These are phyloP conservation scores for Microtus ochrogaster DNA, from an alignment of 2,113 vertebrate genomes.

Conservation along the genomic window DNA sequence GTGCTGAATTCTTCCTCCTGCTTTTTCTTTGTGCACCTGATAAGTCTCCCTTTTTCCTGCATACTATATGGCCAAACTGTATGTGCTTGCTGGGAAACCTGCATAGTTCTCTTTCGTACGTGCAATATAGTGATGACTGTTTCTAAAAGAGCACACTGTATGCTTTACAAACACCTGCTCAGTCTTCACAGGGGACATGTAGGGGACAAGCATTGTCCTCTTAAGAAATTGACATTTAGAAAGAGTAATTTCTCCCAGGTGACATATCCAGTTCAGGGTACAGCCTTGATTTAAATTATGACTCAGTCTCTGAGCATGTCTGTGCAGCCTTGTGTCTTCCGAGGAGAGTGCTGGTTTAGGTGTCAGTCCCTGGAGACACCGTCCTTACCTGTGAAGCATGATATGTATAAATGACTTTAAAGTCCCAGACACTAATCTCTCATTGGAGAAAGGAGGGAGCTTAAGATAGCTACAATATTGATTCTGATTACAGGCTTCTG, in stretches of 20 bases:
- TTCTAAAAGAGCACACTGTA: neutral
- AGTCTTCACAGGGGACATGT: neutral
- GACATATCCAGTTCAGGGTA: neutral
- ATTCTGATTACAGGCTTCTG: slow-evolving; percentile 37
- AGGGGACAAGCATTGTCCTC: neutral
- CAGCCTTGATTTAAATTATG: neutral
- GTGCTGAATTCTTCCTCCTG: slow-evolving; percentile 11
- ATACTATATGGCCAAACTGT: neutral
- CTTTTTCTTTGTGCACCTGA: slow-evolving; percentile 21
- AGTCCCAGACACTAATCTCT: neutral
- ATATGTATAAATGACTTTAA: neutral
- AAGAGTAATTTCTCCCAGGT: slow-evolving; percentile 10
- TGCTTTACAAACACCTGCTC: slow-evolving; percentile 36
- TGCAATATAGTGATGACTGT: neutral
- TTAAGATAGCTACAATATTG: slow-evolving; percentile 29
- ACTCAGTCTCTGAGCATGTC: neutral
- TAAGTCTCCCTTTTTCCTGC: neutral
- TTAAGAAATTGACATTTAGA: slow-evolving; percentile 50
- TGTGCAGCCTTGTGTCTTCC: neutral
- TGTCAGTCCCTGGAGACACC: neutral
- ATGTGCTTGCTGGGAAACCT: neutral
- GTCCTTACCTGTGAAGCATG: neutral
- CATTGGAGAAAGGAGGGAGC: neutral
- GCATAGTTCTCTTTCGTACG: slow-evolving; percentile 44
- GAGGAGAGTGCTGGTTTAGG: neutral